These are phyloP conservation scores for Zootoca vivipara DNA, from an alignment of 2,113 vertebrate species.

Conservation along the genomic window DNA sequence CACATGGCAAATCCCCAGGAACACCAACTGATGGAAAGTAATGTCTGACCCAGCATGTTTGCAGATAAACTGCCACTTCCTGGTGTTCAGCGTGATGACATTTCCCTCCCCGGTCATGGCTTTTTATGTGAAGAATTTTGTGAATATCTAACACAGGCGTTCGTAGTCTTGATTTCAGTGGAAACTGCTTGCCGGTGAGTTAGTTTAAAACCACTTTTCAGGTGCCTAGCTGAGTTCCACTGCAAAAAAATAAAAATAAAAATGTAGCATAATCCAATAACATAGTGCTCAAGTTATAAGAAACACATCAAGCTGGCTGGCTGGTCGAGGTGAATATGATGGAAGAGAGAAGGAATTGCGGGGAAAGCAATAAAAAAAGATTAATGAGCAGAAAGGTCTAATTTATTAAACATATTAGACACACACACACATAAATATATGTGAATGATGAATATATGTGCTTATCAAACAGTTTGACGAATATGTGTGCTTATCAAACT, in stretches of 20 bases:
- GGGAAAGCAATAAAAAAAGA: constrained; percentile 17
- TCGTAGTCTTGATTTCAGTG: not conserved
- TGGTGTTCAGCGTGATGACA: not conserved
- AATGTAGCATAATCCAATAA: not conserved
- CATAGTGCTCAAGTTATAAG: not conserved
- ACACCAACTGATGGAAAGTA: not conserved
- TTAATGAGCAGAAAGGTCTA: constrained; percentile 9
- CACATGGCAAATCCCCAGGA: not conserved
- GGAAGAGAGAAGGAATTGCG: not conserved
- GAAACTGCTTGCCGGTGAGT: not conserved
- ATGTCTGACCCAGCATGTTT: not conserved
- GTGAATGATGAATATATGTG: not conserved
- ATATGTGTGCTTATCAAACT: not conserved
- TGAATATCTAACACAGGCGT: not conserved
- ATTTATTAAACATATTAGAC: not conserved
- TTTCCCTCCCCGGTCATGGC: not conserved
- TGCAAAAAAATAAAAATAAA: not conserved
- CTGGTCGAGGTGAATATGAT: not conserved
- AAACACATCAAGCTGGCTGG: not conserved
- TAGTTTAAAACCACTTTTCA: not conserved
- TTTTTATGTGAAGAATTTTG: not conserved
- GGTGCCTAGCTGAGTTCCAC: not conserved
- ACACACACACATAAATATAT: not conserved
- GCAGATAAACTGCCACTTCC: not conserved
- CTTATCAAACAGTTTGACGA: not conserved